Conservation (phyloP, 2,888 invertebrate species). For the Lasioglossum oenotherae region DNA sequence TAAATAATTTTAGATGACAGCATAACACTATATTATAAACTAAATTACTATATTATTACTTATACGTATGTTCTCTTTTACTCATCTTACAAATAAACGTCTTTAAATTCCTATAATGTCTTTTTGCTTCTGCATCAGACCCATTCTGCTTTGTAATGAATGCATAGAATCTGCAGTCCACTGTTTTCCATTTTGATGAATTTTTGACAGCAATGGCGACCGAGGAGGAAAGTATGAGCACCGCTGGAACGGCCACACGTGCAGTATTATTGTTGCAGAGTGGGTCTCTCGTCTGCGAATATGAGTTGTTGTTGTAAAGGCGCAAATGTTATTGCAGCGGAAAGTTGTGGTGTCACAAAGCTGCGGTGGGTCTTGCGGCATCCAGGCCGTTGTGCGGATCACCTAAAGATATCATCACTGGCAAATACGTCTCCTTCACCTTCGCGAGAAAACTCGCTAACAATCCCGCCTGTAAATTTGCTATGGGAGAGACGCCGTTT, state of each 20-base stretch:
- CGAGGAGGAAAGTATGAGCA: conserved; percentile 64
- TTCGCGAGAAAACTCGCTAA: conserved; percentile 27
- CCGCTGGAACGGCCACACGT: conserved; percentile 78
- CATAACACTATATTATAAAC: too few relatives aligned
- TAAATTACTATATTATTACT: too few relatives aligned
- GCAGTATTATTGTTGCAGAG: conserved; percentile 81
- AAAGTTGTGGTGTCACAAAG: conserved; percentile 78
- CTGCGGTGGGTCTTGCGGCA: conserved; percentile 73
- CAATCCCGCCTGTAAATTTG: conserved; percentile 41
- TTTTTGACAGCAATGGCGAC: not conserved
- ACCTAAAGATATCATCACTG: conserved; percentile 57
- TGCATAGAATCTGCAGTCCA: too few relatives aligned
- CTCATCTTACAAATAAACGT: too few relatives aligned
- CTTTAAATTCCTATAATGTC: too few relatives aligned
- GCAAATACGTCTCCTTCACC: conserved; percentile 40
- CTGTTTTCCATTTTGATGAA: not conserved
- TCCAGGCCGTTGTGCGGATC: conserved; percentile 46
- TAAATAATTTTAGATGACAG: too few relatives aligned
- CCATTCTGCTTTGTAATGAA: too few relatives aligned
- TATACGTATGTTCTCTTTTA: too few relatives aligned
- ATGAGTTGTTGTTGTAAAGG: conserved; percentile 75
- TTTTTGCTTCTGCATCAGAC: too few relatives aligned
- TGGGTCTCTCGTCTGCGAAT: conserved; percentile 75
- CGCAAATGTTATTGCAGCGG: conserved; percentile 79
- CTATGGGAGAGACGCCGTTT: conserved; percentile 14